These are phyloP conservation scores for Trachymyrmex septentrionalis DNA, from an alignment of 1,140 invertebrate genomes.

Conservation along the genomic window DNA sequence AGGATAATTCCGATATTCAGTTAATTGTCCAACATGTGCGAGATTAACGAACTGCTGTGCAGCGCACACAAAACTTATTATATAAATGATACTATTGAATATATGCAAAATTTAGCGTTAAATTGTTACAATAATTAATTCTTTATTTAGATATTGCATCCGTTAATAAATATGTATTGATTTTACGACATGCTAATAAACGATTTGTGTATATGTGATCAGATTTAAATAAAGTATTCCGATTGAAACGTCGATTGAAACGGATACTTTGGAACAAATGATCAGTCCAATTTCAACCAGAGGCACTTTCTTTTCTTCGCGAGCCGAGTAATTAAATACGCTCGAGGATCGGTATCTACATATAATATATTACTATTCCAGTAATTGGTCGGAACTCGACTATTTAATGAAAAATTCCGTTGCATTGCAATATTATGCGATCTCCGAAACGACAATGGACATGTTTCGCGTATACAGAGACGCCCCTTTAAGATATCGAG, in stretches of 20 bases:
- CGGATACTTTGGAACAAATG: slow-evolving; percentile 8
- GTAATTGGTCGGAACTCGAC: slow-evolving; percentile 25
- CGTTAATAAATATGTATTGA: slow-evolving; percentile 38
- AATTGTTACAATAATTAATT: slow-evolving; percentile 40
- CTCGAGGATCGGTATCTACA: slow-evolving; percentile 3
- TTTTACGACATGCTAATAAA: slow-evolving; percentile 27
- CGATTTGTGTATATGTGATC: not conserved
- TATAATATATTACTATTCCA: slow-evolving; percentile 26
- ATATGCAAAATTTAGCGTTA: not conserved
- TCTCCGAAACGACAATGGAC: not conserved
- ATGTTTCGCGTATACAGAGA: slow-evolving; percentile 38
- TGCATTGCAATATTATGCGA: slow-evolving; percentile 41
- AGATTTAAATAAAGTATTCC: slow-evolving; percentile 34
- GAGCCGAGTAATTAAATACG: slow-evolving; percentile 45
- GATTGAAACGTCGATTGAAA: slow-evolving; percentile 16
- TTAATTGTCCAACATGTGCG: not conserved
- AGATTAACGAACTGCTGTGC: not conserved
- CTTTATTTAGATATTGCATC: slow-evolving; percentile 32
- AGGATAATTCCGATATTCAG: slow-evolving; percentile 21
- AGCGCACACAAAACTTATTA: not conserved
- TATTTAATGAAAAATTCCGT: slow-evolving; percentile 61
- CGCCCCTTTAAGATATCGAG: slow-evolving; percentile 50
- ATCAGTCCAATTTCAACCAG: slow-evolving; percentile 19
- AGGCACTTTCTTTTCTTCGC: not conserved
- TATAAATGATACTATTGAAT: not conserved